Base-by-base conservation (phyloP, 2,113 vertebrate species). In the Rallus limicola region DNA sequence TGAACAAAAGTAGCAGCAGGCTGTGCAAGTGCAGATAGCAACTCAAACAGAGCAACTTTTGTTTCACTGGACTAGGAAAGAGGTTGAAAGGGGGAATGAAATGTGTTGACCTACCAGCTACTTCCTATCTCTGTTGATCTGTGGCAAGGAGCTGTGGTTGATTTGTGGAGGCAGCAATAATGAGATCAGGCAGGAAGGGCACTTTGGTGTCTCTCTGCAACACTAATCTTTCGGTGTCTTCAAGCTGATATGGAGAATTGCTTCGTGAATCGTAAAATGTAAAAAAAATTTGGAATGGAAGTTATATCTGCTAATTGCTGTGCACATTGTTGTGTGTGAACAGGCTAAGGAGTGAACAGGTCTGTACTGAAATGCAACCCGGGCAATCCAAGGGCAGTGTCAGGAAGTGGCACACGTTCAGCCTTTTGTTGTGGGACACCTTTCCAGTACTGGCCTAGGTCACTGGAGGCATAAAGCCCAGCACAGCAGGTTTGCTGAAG, bases 1-100 rank as follows among this genome's bases (percentile, higher is more conserved):
- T 91, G 88, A 95, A 96, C 94, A 95, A 92, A 93, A 75, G 63
- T 92, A 62, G 82, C 59, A 52, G 88, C 59, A 52, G 88, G 33
- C 86, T 89, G 77, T 75, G 93, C 90, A 87, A 59, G 80, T 92
- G 53, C 78, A 86, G 85, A 91, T 92, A 80, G 72, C 90, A n/a
- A 11, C 88, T 89, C 80, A 60, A 91, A 97, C 93, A 95, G 77
- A 95, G 97, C 63, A 64, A 96, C 90, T 94, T 93, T 81, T 96
- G 93, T 97, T 97, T 75, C 62, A 2, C 65, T 56, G 83, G 40
- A 5, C 65, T 72, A 36, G 65, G 80, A 90, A 78, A 67, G 72
- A 87, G 90, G 13, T 80, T 92, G 84, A 90, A 95, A 92, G 48
- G 67, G 62, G 78, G 67, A 79, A 65, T 62, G 75, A 92, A 94